Percentiles rank a stretch among this genome's conserved stretches.
Conservation (phyloP, 2,797 vertebrate species). For the Crax fasciolata region DNA sequence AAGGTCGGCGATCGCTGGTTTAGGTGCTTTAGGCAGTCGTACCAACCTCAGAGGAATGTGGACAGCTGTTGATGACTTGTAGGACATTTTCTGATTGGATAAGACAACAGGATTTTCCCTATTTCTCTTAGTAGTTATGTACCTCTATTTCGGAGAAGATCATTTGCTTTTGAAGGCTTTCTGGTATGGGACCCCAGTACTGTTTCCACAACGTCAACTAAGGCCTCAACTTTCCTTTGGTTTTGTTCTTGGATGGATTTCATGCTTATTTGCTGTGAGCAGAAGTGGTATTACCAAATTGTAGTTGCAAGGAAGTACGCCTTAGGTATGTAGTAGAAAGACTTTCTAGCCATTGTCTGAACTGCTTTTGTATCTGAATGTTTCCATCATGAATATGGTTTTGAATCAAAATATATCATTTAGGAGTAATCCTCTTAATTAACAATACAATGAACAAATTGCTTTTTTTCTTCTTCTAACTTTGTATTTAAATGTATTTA, state of each 20-base stretch:
- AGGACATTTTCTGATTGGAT: neutral
- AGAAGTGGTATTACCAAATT: neutral
- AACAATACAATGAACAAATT: neutral
- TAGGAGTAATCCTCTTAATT: constrained; percentile 9
- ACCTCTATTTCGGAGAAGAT: neutral
- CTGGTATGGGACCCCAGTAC: neutral
- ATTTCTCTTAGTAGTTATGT: neutral
- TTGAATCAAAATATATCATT: neutral
- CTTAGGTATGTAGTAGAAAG: neutral
- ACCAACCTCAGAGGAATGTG: neutral
- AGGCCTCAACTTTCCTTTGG: neutral
- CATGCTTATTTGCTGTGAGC: neutral
- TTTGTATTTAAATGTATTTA: constrained; percentile 51
- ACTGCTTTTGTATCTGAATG: neutral
- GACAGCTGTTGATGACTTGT: neutral
- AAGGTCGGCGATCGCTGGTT: neutral
- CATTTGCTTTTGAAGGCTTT: accelerated
- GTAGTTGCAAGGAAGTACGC: neutral
- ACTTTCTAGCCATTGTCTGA: neutral
- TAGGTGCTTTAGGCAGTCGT: neutral
- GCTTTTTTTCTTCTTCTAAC: constrained; percentile 36
- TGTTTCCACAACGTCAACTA: neutral
- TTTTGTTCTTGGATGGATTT: constrained; percentile 4
- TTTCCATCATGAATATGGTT: neutral
- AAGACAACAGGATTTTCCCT: neutral